These are phyloP conservation scores for Phanerotoma sp. DNA, from an alignment of 2,888 invertebrate species.

Conservation along the genomic window DNA sequence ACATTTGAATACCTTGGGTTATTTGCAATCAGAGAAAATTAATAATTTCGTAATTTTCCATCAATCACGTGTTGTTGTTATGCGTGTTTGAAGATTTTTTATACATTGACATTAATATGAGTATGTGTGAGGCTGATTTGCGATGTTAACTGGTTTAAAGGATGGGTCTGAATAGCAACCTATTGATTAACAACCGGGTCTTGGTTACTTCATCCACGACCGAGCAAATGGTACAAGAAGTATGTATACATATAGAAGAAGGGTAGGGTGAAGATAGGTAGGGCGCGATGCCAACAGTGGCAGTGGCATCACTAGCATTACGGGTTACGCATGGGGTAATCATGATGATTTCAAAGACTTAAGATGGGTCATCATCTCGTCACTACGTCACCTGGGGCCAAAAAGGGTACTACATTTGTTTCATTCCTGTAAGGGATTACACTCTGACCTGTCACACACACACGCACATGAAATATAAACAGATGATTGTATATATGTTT, in stretches of 20 bases:
- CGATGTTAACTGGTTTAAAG: too few relatives aligned
- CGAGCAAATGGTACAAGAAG: neutral
- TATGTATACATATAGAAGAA: neutral
- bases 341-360: constrained; percentile 52
- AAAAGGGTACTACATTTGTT: constrained; percentile 35
- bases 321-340: constrained; percentile 54
- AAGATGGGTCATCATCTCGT: constrained; percentile 56
- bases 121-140: too few relatives aligned
- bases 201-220: neutral
- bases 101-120: too few relatives aligned
- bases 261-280: neutral
- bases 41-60: too few relatives aligned
- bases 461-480: neutral
- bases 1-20: too few relatives aligned
- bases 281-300: constrained; percentile 48
- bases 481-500: neutral
- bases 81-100: too few relatives aligned
- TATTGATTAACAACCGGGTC: too few relatives aligned
- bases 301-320: constrained; percentile 50
- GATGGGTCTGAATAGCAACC: too few relatives aligned
- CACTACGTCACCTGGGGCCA: constrained; percentile 56
- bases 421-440: neutral
- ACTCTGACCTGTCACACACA: constrained; percentile 13
- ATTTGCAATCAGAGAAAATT: too few relatives aligned
- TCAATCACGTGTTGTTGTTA: too few relatives aligned